Base-by-base conservation (phyloP, 2,113 vertebrate genomes). In the Gila orcuttii region DNA sequence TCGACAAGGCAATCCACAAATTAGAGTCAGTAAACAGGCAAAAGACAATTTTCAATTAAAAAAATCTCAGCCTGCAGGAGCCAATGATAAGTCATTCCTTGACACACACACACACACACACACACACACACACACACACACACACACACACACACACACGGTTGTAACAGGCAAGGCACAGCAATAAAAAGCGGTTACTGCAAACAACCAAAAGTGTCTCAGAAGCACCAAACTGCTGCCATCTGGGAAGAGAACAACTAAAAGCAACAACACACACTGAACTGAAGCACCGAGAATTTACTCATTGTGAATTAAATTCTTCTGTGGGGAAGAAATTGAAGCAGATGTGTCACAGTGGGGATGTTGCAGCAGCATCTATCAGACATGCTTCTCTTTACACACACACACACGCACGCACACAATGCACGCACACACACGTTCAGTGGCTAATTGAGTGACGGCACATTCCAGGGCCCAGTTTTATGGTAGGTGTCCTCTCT, bases 271-370 rank as follows among this genome's bases (percentile, higher is more conserved):
- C 36, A 69, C 33, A 69, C 31, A 19, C 28, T 6, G 17, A 68
- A 19, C 33, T 36, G 2, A 68, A 36, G 31, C 31, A 33, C 28
- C 64, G 33, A 66, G 28, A 36, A 8, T 1, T 5, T 21, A 36
- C 31, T 3, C 62, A 66, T 62, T 19, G 28, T 68, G 28, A 19
- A 19, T 36, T 3, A 36, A 6, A 19, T 36, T 69, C 21, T 69
- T 9, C 17, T 36, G 66, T 7, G 36, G 66, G 66, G 78, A 90
- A 86, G 73, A 80, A 90, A 85, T 13, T 31, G 45, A 87, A 80
- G 79, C 86, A 87, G 86, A 82, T 87, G 82, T 76, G 82, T 80
- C 68, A 59, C 82, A 87, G 76, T 69, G 74, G 77, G 75, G 79
- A 47, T 81, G 57, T 42, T 55, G 47, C 31, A 68, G 66, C 66